A percentile compares a stretch with the other conserved stretches of the same genome.
phyloP scores from a whole-genome alignment of 64 coral and sea anemone species.

The Stylophora pistillata region DNA sequence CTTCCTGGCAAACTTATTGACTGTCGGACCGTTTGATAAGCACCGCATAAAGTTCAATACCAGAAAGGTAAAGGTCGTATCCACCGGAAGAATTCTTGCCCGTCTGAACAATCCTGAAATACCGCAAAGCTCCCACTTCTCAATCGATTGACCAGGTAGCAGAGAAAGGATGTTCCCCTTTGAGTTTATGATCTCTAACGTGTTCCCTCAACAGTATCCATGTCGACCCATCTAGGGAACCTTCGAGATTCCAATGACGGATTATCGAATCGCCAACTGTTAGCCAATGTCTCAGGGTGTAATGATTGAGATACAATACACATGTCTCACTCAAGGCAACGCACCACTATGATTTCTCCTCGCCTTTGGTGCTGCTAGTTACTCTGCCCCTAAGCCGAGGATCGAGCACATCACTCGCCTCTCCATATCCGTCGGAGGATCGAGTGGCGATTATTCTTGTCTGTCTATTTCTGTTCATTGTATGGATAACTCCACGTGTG shows the following conservation, averaged over 20 bases:
- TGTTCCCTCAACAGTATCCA: constrained; percentile 70
- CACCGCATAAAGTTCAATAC: constrained; percentile 75
- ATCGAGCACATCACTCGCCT: constrained; percentile 64
- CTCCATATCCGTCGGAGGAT: constrained; percentile 61
- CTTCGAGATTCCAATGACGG: constrained; percentile 70
- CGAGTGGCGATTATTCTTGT: constrained; percentile 43
- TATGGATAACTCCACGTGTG: constrained; percentile 71
- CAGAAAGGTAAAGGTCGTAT: constrained; percentile 67
- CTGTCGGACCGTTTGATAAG: constrained; percentile 31
- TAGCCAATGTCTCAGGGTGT: constrained; percentile 64
- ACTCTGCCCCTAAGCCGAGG: constrained; percentile 67
- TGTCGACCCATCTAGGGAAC: constrained; percentile 63
- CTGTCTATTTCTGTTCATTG: constrained; percentile 59
- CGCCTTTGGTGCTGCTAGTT: constrained; percentile 67
- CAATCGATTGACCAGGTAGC: constrained; percentile 78
- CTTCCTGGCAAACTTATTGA: neutral
- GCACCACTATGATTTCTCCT: constrained; percentile 78
- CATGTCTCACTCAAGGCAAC: constrained; percentile 67
- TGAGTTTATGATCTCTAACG: constrained; percentile 65
- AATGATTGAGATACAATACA: constrained; percentile 56
- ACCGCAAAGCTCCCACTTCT: constrained; percentile 61
- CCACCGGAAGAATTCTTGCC: constrained; percentile 88
- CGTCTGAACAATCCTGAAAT: constrained; percentile 81
- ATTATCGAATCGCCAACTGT: constrained; percentile 68
- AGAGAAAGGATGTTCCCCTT: constrained; percentile 60